Evolutionary conservation across 2,113 vertebrate genomes (phyloP).

Genomic region (Raphicerus campestris): DNA sequence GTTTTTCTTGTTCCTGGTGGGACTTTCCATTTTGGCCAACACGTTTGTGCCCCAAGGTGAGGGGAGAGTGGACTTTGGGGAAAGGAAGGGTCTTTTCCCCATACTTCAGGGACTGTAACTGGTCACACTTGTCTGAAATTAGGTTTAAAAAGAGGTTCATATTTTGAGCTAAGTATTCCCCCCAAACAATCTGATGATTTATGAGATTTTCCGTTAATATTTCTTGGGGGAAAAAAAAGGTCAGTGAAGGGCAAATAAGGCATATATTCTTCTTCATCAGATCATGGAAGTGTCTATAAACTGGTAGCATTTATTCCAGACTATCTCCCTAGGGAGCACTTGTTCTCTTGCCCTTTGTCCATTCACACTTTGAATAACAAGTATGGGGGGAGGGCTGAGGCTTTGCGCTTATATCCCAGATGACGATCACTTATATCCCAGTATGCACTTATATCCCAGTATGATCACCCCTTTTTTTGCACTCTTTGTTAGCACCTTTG

Average conservation of each 20-base stretch:
- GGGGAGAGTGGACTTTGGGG: not conserved
- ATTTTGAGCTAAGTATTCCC: not conserved
- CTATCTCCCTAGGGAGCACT: not conserved
- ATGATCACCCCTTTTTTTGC: not conserved
- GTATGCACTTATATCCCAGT: too few relatives aligned
- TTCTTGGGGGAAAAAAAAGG: not conserved
- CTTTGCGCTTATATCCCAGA: not conserved
- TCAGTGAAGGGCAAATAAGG: not conserved
- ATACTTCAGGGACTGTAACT: not conserved
- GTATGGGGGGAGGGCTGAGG: not conserved
- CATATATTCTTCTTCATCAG: not conserved
- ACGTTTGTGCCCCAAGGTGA: slow-evolving; percentile 77
- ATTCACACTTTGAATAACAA: not conserved
- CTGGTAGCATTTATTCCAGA: not conserved
- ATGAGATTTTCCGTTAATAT: not conserved
- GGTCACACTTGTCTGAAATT: not conserved
- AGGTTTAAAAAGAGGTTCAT: not conserved
- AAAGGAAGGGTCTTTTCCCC: not conserved
- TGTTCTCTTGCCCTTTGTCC: not conserved
- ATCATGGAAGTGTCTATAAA: not conserved
- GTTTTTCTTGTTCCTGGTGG: slow-evolving; percentile 76
- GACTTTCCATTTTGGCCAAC: slow-evolving; percentile 80
- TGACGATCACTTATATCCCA: too few relatives aligned
- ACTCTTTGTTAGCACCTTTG: not conserved
- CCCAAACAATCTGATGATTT: not conserved